phyloP scores from a whole-genome alignment of 1,140 invertebrate species.

The Leptopilina boulardi region DNA sequence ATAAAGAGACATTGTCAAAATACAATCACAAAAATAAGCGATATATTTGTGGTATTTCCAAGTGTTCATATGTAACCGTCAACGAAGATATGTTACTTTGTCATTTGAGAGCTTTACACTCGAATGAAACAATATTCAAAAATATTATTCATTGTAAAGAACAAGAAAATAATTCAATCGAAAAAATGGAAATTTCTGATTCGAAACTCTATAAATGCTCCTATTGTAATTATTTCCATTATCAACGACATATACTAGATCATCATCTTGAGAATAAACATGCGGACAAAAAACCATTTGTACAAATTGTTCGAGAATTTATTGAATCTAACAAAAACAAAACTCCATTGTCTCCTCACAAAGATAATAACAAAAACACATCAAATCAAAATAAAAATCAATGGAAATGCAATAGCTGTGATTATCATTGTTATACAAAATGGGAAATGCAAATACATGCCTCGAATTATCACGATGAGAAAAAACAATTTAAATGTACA shows the following conservation, averaged over 20 bases:
- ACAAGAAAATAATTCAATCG: constrained; percentile 73
- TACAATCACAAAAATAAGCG: constrained; percentile 81
- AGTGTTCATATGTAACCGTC: constrained; percentile 84
- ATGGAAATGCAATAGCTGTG: constrained; percentile 84
- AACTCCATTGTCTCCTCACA: constrained; percentile 49
- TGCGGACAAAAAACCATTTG: constrained; percentile 74
- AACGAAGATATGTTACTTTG: constrained; percentile 83
- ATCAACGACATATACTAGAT: constrained; percentile 80
- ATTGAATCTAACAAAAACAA: constrained; percentile 69
- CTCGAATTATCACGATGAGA: constrained; percentile 78
- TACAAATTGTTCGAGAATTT: constrained; percentile 79
- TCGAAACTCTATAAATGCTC: constrained; percentile 82
- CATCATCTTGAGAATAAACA: constrained; percentile 82
- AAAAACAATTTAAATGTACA: constrained; percentile 82
- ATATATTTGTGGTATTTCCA: constrained; percentile 82
- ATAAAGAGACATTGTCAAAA: constrained; percentile 74
- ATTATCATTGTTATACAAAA: constrained; percentile 79
- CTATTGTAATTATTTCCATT: constrained; percentile 81
- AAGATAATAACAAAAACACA: constrained; percentile 54
- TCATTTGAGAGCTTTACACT: constrained; percentile 85
- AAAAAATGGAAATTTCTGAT: constrained; percentile 84
- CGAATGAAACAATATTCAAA: constrained; percentile 78
- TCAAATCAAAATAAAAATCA: constrained; percentile 74
- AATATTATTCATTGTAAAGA: constrained; percentile 84
- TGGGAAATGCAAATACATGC: constrained; percentile 79